Evolutionary conservation across 2,797 vertebrate genomes (phyloP).

Genomic region (Basileuterus tristriatus): DNA sequence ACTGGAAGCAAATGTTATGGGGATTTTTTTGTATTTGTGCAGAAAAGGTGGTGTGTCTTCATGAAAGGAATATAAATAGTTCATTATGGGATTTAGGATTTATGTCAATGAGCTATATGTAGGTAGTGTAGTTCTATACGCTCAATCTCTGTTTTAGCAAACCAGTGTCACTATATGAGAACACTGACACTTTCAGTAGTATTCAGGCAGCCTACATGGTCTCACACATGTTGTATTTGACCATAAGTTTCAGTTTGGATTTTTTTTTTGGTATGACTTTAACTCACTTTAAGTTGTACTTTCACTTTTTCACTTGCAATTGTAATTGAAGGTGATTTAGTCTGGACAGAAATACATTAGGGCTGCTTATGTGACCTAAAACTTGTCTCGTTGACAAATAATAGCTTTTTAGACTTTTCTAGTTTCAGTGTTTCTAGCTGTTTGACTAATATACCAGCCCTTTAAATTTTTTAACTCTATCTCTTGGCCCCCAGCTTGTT

Average conservation of each 20-base stretch:
- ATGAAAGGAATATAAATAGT: neutral
- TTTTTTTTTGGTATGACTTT: neutral
- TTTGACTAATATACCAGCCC: neutral
- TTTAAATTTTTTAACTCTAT: neutral
- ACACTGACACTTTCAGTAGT: neutral
- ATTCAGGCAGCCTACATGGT: neutral
- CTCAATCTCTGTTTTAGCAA: neutral
- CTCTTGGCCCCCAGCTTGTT: neutral
- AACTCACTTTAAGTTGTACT: neutral
- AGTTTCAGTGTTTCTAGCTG: neutral
- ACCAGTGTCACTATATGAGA: neutral
- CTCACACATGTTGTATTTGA: fast-evolving
- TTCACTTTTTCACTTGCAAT: neutral
- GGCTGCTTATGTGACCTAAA: neutral
- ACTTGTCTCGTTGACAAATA: neutral
- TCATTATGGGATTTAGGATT: neutral
- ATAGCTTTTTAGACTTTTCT: neutral
- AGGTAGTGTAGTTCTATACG: neutral
- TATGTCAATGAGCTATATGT: neutral
- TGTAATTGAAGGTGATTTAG: neutral
- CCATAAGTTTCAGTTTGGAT: neutral
- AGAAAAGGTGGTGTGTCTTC: neutral
- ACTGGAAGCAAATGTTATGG: neutral
- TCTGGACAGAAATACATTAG: neutral
- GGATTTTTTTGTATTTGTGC: fast-evolving